Percentiles rank a stretch among this genome's conserved stretches.
Evolutionary conservation across 2,113 vertebrate genomes (phyloP).

Genomic region (Passer domesticus): DNA sequence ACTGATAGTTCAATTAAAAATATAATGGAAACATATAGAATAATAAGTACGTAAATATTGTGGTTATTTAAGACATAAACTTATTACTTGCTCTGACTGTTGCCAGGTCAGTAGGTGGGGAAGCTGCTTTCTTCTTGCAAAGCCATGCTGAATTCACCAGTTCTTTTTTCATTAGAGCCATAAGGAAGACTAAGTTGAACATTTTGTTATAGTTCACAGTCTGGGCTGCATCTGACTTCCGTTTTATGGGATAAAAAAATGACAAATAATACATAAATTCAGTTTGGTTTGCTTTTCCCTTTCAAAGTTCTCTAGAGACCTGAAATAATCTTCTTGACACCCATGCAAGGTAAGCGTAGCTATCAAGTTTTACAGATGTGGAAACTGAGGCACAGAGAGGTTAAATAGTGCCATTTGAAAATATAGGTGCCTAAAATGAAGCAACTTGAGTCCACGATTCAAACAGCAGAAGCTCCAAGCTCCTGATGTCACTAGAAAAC

Average conservation of each 20-base stretch:
- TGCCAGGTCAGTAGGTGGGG: not conserved
- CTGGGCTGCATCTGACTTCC: slow-evolving; percentile 36
- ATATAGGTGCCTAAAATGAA: not conserved
- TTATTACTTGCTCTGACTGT: not conserved
- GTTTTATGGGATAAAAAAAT: slow-evolving; percentile 44
- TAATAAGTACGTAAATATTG: not conserved
- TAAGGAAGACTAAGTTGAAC: not conserved
- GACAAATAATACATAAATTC: slow-evolving; percentile 20
- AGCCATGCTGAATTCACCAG: not conserved
- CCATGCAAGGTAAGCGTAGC: slow-evolving; percentile 9
- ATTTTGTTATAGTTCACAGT: slow-evolving; percentile 33
- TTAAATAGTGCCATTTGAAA: not conserved
- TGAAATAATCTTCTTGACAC: slow-evolving; percentile 47
- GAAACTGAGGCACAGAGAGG: slow-evolving; percentile 43
- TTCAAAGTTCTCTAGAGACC: slow-evolving; percentile 31
- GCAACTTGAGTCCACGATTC: not conserved
- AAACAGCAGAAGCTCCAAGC: not conserved
- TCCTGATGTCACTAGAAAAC: not conserved
- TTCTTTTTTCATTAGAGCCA: not conserved
- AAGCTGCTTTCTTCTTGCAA: not conserved
- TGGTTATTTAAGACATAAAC: not conserved
- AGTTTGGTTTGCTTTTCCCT: slow-evolving; percentile 19
- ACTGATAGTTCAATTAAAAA: not conserved
- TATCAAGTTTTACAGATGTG: slow-evolving; percentile 8
- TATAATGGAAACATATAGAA: not conserved